Conservation (phyloP, 2,888 invertebrate genomes). For the Spicauda simplicius region DNA sequence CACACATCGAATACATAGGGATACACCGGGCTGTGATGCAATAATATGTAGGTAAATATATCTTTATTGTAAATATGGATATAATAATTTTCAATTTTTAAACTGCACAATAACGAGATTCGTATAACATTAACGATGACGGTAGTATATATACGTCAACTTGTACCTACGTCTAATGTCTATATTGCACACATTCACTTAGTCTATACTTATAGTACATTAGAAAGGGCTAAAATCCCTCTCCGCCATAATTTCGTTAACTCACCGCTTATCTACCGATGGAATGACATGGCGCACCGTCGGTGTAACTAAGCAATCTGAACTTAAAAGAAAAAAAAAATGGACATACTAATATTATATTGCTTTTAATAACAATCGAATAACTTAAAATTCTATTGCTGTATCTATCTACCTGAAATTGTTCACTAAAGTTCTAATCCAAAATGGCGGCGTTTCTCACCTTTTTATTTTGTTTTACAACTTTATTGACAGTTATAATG, state of each 20-base stretch:
- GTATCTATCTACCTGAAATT: too few species aligned
- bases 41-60: slow-evolving; percentile 20
- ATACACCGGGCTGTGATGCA: slow-evolving; percentile 22
- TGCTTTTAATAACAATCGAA: background rate
- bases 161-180: slow-evolving; percentile 66
- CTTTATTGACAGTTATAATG: background rate
- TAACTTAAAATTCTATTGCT: too few species aligned
- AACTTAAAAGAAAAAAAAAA: slow-evolving; percentile 23
- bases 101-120: slow-evolving; percentile 31
- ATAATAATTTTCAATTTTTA: slow-evolving; percentile 31
- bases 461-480: background rate
- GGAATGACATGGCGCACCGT: slow-evolving; percentile 77
- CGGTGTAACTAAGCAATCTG: slow-evolving; percentile 73
- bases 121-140: slow-evolving; percentile 16
- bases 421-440: too few species aligned
- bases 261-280: slow-evolving; percentile 83
- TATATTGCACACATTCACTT: slow-evolving; percentile 82
- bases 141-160: slow-evolving; percentile 53
- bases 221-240: slow-evolving; percentile 82
- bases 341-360: background rate
- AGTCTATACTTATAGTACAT: slow-evolving; percentile 61
- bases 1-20: slow-evolving; percentile 27
- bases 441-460: too few species aligned
- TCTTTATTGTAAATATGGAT: slow-evolving; percentile 30
- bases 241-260: slow-evolving; percentile 83